Base-by-base conservation (phyloP, 2,888 invertebrate genomes). In the Podabrus alpinus region DNA sequence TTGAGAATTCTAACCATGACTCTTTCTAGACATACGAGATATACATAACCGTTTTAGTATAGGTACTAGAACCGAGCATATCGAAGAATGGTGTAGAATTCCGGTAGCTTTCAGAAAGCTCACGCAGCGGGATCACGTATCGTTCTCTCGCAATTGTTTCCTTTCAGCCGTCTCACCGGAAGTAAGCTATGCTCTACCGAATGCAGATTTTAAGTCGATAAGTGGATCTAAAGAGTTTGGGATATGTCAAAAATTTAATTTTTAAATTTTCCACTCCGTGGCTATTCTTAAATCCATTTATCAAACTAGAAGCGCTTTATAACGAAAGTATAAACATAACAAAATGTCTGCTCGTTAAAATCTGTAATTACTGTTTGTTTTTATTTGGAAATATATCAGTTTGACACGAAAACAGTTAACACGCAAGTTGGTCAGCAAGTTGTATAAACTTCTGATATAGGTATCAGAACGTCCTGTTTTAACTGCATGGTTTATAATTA, bases 181-280 rank as follows among this genome's bases (percentile, higher is more conserved):
- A 79, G 76, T 78, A 78, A 76, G 77, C 79, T 76, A 76, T 78
- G 72, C 79, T 78, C 73, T 68, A 73, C 73, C 74, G 80, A 78
- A 80, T 79, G 80, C 77, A 80, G 79, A 79, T 79, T 79, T 77
- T 73, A 74, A 76, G 78, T 79, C 79, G 78, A 79, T 21, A 21
- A 64, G 15, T 64, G 21, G 62, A 64, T n/a, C n/a, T 13, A 64
- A 19, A 19, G 62, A 64, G 62, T 61, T 17, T 11, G 15, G 61
- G 61, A 7, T 19, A 64, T 21, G 17, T 64, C 15, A 64, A 64
- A 13, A 64, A 64, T 19, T 64, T 64, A 64, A 64, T 19, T 64
- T 64, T n/a, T 19, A 64, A 64, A 64, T 15, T 15, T 64, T 19
- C 21, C 45, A 7, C 45, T 45, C 13, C n/a, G 45, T 45, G 45